A percentile compares a stretch with the other conserved stretches of the same genome.
phyloP scores from a whole-genome alignment of 2,888 invertebrate genomes.

The Hyles lineata region DNA sequence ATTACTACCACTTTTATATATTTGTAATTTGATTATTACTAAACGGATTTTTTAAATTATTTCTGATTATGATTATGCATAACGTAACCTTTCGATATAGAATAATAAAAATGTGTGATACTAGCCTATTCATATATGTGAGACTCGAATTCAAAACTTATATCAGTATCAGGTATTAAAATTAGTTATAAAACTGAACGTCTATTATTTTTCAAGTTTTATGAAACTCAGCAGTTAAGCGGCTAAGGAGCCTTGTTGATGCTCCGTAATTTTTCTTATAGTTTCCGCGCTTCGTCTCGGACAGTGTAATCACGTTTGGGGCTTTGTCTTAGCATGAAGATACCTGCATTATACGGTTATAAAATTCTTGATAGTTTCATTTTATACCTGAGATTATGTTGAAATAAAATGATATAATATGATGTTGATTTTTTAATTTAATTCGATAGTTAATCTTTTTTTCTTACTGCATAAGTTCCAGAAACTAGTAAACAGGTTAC shows the following conservation, averaged over 20 bases:
- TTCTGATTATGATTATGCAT: too few species aligned
- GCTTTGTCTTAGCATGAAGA: neutral
- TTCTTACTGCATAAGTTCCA: too few species aligned
- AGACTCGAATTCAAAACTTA: neutral
- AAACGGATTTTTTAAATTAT: too few species aligned
- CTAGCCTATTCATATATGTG: too few species aligned
- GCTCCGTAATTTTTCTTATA: neutral
- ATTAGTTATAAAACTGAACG: neutral
- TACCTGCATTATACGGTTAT: neutral
- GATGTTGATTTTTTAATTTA: too few species aligned
- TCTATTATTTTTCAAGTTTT: neutral
- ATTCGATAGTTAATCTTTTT: too few species aligned
- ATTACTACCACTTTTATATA: too few species aligned
- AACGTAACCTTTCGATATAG: too few species aligned
- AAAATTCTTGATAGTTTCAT: neutral
- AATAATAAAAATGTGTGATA: too few species aligned
- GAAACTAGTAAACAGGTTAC: too few species aligned
- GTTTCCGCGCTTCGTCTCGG: neutral
- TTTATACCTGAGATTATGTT: neutral
- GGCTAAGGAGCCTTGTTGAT: neutral
- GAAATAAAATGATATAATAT: neutral
- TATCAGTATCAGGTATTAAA: too few species aligned
- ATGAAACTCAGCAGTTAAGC: neutral
- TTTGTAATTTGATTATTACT: too few species aligned
- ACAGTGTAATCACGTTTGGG: neutral